Conservation (phyloP, 2,113 vertebrate genomes). For the Bubo blakistoni region DNA sequence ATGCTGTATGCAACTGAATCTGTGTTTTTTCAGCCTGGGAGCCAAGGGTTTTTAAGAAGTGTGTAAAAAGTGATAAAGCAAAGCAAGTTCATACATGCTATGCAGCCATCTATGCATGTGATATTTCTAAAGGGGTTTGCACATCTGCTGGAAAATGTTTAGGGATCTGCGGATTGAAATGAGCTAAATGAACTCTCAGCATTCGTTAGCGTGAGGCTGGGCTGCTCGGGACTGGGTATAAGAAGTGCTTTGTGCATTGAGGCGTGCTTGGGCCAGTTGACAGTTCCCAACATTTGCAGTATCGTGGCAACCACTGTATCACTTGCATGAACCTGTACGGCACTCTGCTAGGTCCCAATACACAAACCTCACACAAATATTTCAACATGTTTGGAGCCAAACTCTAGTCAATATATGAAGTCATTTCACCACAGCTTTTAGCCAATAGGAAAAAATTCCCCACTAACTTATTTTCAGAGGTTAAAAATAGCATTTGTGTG, state of each 20-base stretch:
- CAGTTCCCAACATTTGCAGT: neutral
- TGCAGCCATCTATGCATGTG: accelerated
- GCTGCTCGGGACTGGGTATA: accelerated
- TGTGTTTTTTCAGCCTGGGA: neutral
- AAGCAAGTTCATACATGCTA: accelerated
- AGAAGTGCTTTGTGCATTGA: constrained; percentile 17
- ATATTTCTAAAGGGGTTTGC: neutral
- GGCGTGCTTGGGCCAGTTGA: neutral
- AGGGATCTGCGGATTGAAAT: neutral
- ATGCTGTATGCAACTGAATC: neutral
- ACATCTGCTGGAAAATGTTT: neutral
- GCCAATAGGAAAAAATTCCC: neutral
- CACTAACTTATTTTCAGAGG: neutral
- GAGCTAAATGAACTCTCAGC: neutral
- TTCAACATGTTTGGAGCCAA: constrained; percentile 24
- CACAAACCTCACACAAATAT: constrained; percentile 36
- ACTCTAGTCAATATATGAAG: constrained; percentile 20
- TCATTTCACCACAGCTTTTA: constrained; percentile 4
- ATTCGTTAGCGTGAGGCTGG: neutral
- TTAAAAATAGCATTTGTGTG: constrained; percentile 10
- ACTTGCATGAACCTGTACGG: neutral
- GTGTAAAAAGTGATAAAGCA: neutral
- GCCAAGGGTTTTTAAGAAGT: neutral
- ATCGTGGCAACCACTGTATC: neutral
- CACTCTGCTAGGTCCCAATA: neutral